phyloP scores from a whole-genome alignment of 2,113 vertebrate species.

The Corydoras sp. region DNA sequence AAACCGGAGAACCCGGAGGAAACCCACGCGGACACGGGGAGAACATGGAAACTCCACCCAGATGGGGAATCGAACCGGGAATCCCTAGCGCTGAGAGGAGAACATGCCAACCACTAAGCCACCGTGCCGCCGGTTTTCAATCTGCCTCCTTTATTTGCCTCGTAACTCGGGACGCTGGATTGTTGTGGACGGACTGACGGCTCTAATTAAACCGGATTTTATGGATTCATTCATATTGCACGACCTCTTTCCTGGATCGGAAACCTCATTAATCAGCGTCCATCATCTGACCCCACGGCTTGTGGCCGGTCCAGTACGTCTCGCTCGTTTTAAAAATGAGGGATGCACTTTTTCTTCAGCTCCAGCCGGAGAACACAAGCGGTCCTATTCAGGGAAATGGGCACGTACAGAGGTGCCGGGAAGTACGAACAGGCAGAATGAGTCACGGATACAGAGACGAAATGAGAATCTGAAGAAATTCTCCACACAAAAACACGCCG shows the following conservation, averaged over 20 bases:
- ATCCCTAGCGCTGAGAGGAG: too few relatives aligned
- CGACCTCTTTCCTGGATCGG: conserved; percentile 16
- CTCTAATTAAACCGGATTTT: conserved; percentile 18
- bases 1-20: too few relatives aligned
- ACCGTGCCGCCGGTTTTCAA: too few relatives aligned
- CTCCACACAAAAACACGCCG: not conserved
- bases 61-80: too few relatives aligned
- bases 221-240: conserved; percentile 25
- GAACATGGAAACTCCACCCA: too few relatives aligned
- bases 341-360: not conserved
- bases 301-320: conserved; percentile 7
- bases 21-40: too few relatives aligned
- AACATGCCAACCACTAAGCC: too few relatives aligned
- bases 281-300: conserved; percentile 16
- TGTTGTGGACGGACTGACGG: not conserved
- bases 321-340: conserved; percentile 10
- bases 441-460: not conserved
- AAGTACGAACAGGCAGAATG: not conserved
- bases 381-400: conserved; percentile 7
- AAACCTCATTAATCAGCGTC: conserved; percentile 25
- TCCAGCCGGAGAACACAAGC: conserved; percentile 8
- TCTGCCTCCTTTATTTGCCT: not conserved
- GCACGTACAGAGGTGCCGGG: conserved; percentile 14
- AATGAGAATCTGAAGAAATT: conserved; percentile 5
- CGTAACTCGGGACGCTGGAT: not conserved